Evolutionary conservation across 92 coral and sea anemone species (phyloP).

Genomic region (Siderastrea radians): DNA sequence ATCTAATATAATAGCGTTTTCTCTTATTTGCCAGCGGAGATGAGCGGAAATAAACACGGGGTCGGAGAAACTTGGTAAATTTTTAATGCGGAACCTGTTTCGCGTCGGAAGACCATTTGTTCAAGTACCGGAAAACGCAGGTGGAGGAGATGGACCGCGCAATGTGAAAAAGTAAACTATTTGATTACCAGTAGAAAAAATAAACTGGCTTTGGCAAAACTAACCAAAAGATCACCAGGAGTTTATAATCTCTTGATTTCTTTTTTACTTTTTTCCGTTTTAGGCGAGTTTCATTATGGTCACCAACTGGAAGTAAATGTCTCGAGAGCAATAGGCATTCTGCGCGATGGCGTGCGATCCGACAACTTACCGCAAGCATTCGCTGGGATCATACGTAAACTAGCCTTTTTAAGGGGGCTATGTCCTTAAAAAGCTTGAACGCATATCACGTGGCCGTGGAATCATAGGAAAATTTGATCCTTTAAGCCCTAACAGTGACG

Average conservation of each 20-base stretch:
- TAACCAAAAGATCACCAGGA: background rate
- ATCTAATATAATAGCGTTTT: constrained; percentile 46
- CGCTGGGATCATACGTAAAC: no score
- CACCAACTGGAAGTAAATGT: no score
- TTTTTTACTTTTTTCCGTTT: background rate
- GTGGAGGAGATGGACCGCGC: constrained; percentile 9
- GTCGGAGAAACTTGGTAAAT: constrained; percentile 23
- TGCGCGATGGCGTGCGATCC: no score
- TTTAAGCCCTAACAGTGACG: no score
- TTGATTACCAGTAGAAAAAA: background rate
- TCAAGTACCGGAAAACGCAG: constrained; percentile 12
- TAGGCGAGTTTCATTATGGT: background rate
- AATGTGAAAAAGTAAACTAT: constrained; percentile 36
- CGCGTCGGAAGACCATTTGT: constrained; percentile 22
- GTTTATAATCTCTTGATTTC: background rate
- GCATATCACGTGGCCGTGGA: no score
- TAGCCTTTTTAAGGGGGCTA: no score
- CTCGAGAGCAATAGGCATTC: no score
- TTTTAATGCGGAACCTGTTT: constrained; percentile 40
- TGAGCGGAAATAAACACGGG: background rate
- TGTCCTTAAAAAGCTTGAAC: no score
- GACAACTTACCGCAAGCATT: no score
- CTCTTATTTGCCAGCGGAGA: background rate
- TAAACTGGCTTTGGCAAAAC: background rate
- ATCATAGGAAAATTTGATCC: no score